These are phyloP conservation scores for Nemapogon koenigi DNA, from an alignment of 2,888 invertebrate species.

Conservation along the genomic window DNA sequence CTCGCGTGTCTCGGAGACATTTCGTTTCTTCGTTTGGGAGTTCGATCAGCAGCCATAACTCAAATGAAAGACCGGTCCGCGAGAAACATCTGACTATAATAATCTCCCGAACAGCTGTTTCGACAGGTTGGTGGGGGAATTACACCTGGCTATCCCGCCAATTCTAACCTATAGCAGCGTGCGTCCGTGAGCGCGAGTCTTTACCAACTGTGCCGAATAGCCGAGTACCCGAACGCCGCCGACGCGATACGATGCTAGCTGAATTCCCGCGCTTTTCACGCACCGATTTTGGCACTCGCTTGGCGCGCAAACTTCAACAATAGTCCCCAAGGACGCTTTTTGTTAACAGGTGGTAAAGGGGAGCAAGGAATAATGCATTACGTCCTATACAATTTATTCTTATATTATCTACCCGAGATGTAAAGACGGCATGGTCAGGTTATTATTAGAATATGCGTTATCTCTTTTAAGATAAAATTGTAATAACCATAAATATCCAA, in stretches of 20 bases:
- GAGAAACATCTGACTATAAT: slow-evolving; percentile 59
- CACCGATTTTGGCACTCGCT: slow-evolving; percentile 55
- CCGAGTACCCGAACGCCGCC: slow-evolving; percentile 41
- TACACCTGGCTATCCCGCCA: slow-evolving; percentile 61
- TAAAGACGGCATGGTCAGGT: no score
- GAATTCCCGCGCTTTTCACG: slow-evolving; percentile 14
- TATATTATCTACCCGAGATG: no score
- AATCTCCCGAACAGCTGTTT: slow-evolving; percentile 61
- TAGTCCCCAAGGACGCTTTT: slow-evolving; percentile 58
- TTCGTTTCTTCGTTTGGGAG: slow-evolving; percentile 52
- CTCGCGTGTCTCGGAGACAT: slow-evolving; percentile 44
- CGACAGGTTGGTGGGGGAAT: slow-evolving; percentile 43
- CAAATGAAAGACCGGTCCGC: slow-evolving; percentile 54
- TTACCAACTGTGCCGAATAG: slow-evolving; percentile 27
- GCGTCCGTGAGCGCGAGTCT: slow-evolving; percentile 35
- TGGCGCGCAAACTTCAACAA: slow-evolving; percentile 57
- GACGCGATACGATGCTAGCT: slow-evolving; percentile 22
- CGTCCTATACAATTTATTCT: no score
- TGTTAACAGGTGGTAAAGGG: no score
- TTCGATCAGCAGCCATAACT: slow-evolving; percentile 56
- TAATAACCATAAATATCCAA: no score
- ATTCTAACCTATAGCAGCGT: slow-evolving; percentile 48
- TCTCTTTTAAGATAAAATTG: no score
- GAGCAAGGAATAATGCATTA: no score
- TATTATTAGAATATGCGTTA: no score